Conservation (phyloP, 2,888 invertebrate species). For the Priocnemis perturbator region DNA sequence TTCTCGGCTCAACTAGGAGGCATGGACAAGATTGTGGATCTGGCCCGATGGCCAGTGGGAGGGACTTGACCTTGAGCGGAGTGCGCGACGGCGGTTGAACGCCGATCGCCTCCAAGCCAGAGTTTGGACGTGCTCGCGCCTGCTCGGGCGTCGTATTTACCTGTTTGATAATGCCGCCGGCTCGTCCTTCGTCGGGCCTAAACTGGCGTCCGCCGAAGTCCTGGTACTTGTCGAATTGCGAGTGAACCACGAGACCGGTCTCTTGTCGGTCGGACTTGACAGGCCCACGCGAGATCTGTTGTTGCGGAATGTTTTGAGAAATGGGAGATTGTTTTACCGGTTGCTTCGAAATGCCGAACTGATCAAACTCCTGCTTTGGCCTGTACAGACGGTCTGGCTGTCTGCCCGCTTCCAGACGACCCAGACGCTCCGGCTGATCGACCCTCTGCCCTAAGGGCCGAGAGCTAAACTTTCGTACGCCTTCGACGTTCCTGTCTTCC, state of each 20-base stretch:
- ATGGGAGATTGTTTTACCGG: neutral
- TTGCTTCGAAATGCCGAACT: neutral
- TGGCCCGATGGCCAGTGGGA: constrained; percentile 79
- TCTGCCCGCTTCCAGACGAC: neutral
- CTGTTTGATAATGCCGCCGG: constrained; percentile 46
- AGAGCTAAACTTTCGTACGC: neutral
- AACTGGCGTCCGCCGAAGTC: constrained; percentile 13
- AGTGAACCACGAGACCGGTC: neutral
- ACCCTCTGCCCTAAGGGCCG: neutral
- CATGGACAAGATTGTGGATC: constrained; percentile 81
- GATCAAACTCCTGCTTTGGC: neutral
- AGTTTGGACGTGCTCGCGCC: constrained; percentile 59
- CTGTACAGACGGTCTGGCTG: neutral
- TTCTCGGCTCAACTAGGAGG: constrained; percentile 79
- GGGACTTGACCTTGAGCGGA: constrained; percentile 77
- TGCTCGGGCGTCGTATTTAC: constrained; percentile 47
- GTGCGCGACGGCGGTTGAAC: constrained; percentile 75
- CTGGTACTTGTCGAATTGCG: constrained; percentile 12
- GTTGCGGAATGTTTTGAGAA: constrained; percentile 10
- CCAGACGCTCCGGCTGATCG: no score
- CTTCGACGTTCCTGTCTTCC: neutral
- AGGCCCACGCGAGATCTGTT: neutral
- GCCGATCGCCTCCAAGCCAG: constrained; percentile 70
- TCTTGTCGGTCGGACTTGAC: constrained; percentile 16
- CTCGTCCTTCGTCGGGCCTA: constrained; percentile 8